phyloP scores from a whole-genome alignment of 1,140 invertebrate genomes.

The Orchestia grillus region DNA sequence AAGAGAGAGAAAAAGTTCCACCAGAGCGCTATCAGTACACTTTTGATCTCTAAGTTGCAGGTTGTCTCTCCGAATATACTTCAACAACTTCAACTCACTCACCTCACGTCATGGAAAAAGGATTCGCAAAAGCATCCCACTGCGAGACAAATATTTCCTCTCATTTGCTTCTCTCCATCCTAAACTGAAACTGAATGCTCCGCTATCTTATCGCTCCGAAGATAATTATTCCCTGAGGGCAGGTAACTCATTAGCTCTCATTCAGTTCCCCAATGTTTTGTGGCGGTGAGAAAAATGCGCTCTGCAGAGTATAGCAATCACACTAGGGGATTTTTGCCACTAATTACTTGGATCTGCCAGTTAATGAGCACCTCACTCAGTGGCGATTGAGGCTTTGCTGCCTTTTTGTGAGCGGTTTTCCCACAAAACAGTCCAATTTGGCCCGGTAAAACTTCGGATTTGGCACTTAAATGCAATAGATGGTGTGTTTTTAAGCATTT shows the following conservation, averaged over 20 bases:
- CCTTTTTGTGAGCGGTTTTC: neutral
- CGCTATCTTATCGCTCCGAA: neutral
- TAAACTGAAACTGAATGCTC: neutral
- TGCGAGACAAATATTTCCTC: neutral
- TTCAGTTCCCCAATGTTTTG: conserved; percentile 10
- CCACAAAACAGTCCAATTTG: neutral
- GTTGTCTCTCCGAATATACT: neutral
- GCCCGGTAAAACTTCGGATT: neutral
- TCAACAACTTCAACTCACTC: neutral
- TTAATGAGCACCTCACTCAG: conserved; percentile 11
- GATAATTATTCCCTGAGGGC: conserved; percentile 9
- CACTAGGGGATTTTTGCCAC: conserved; percentile 38
- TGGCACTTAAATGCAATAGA: neutral
- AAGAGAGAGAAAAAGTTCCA: neutral
- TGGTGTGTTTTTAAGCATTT: neutral
- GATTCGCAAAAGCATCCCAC: neutral
- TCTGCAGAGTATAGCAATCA: conserved; percentile 30
- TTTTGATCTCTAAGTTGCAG: neutral
- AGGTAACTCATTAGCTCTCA: conserved; percentile 37
- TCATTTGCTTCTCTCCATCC: neutral
- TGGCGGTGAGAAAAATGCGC: neutral
- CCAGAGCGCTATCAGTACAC: neutral
- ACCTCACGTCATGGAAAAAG: neutral
- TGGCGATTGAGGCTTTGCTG: conserved; percentile 35
- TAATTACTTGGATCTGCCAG: conserved; percentile 42